These are phyloP conservation scores for Trichonephila clavata DNA, from an alignment of 1,140 invertebrate species.

Conservation along the genomic window DNA sequence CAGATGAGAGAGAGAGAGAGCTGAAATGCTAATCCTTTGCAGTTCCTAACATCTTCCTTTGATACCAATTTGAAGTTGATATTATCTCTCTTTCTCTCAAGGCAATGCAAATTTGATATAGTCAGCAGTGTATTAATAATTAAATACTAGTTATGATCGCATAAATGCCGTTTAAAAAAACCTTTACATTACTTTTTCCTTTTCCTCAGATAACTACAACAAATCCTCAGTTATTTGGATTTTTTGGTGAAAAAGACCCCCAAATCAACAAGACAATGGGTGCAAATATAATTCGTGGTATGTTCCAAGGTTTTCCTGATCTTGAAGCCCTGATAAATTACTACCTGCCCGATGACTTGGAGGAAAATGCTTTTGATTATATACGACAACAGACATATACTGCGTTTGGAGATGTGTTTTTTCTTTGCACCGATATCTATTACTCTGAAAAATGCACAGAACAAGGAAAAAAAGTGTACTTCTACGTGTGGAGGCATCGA, in stretches of 20 bases:
- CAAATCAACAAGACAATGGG: not conserved
- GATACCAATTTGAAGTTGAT: too few relatives aligned
- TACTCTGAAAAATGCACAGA: not conserved
- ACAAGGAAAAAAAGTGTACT: slow-evolving; percentile 59
- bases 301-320: not conserved
- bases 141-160: too few relatives aligned
- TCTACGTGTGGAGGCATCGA: slow-evolving; percentile 76
- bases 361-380: not conserved
- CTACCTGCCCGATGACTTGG: not conserved
- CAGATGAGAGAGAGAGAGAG: too few relatives aligned
- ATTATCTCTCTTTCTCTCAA: too few relatives aligned
- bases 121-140: too few relatives aligned
- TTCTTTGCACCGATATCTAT: slow-evolving; percentile 5
- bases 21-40: too few relatives aligned
- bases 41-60: too few relatives aligned
- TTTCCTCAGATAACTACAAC: not conserved
- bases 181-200: too few relatives aligned
- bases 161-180: too few relatives aligned
- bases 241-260: slow-evolving; percentile 11
- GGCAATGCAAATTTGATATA: too few relatives aligned
- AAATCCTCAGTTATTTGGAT: not conserved
- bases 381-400: not conserved
- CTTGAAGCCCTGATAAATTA: not conserved
- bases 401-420: not conserved
- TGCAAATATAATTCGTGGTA: not conserved